Conservation (phyloP, 2,113 vertebrate species). For the Festucalex cinctus region DNA sequence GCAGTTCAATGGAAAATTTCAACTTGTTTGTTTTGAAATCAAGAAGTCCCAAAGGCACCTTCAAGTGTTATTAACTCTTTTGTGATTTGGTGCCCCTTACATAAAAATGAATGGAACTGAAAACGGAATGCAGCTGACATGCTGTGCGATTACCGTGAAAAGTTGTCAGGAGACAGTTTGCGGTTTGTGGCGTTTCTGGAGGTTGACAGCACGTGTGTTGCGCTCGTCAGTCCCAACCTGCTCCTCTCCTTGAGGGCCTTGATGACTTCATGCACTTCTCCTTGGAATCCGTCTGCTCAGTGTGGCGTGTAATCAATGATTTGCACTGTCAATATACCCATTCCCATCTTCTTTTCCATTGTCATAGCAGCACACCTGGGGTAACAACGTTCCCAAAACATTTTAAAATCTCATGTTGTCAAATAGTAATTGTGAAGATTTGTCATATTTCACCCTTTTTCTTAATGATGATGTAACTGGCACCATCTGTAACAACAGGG, state of each 20-base stretch:
- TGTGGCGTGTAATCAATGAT: conserved; percentile 67
- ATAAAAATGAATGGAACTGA: too few species aligned
- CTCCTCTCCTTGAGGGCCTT: conserved; percentile 32
- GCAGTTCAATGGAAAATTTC: too few species aligned
- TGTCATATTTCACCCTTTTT: conserved; percentile 5
- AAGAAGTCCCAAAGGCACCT: too few species aligned
- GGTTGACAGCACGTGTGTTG: conserved; percentile 25
- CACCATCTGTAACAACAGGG: conserved; percentile 44
- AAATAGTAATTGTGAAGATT: neutral
- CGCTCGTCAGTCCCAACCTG: conserved; percentile 35
- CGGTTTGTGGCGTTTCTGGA: conserved; percentile 13
- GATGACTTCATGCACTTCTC: conserved; percentile 17
- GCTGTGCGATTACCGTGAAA: conserved; percentile 22
- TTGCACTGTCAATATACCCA: conserved; percentile 55
- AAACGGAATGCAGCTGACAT: neutral
- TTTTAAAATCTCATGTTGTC: neutral
- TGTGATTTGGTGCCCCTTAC: neutral
- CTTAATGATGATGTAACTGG: conserved; percentile 29
- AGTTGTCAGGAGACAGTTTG: conserved; percentile 32
- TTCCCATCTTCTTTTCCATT: conserved; percentile 40
- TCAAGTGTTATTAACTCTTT: too few species aligned
- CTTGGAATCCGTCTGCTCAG: conserved; percentile 51
- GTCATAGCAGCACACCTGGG: neutral
- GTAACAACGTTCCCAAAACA: neutral
- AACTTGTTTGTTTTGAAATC: too few species aligned